Conservation (phyloP, 2,888 invertebrate species). For the Dicroscelio sp. region DNA sequence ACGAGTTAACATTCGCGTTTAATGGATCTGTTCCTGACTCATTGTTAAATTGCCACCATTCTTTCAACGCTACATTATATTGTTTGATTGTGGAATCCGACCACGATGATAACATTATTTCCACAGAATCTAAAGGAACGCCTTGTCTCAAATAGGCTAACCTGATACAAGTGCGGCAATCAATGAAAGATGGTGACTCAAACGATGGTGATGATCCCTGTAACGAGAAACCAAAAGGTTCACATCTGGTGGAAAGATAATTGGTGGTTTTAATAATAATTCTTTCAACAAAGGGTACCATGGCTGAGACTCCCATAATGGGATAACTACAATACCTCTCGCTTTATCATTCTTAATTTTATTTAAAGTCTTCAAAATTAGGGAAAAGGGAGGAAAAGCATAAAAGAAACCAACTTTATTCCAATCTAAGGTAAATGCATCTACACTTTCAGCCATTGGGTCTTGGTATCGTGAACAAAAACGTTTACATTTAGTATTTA, state of each 20-base stretch:
- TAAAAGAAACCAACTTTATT: constrained; percentile 58
- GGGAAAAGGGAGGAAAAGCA: constrained; percentile 87
- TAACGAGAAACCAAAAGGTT: neutral
- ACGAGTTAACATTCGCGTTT: neutral
- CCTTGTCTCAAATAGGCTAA: constrained; percentile 49
- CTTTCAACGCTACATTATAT: constrained; percentile 15
- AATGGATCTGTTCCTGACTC: constrained; percentile 9
- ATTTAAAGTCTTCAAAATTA: constrained; percentile 77
- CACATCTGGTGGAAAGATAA: neutral
- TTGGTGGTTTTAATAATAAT: neutral
- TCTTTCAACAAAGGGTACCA: neutral
- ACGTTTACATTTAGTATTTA: constrained; percentile 55
- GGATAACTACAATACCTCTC: constrained; percentile 86
- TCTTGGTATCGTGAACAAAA: constrained; percentile 39
- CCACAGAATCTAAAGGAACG: constrained; percentile 8
- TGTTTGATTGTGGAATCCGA: constrained; percentile 44
- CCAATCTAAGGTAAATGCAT: constrained; percentile 78
- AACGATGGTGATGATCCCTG: constrained; percentile 15
- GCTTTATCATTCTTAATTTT: constrained; percentile 84
- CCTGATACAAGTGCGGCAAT: constrained; percentile 10
- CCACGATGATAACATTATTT: constrained; percentile 14
- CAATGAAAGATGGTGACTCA: constrained; percentile 8
- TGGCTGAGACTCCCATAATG: constrained; percentile 82
- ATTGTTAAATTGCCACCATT: constrained; percentile 41
- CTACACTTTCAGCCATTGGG: neutral